These are phyloP conservation scores for Drosophila engyochracea DNA, from an alignment of 2,888 invertebrate species.

Conservation along the genomic window DNA sequence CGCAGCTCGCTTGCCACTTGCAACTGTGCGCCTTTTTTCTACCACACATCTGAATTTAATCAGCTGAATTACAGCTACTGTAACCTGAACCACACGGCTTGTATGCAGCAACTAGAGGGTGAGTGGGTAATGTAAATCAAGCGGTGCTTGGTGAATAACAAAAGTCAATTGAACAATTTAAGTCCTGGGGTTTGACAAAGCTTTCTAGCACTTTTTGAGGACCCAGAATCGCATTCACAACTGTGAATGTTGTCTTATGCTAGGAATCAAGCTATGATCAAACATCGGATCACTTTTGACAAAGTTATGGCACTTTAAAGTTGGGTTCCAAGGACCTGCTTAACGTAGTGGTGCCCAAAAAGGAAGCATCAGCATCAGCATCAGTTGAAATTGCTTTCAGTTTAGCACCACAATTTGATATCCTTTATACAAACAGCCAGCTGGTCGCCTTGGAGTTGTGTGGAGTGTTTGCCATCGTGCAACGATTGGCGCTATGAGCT, in stretches of 20 bases:
- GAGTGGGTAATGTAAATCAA: conserved; percentile 22
- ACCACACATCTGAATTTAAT: conserved; percentile 11
- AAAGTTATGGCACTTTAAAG: not conserved
- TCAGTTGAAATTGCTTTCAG: not conserved
- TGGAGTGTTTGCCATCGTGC: conserved; percentile 74
- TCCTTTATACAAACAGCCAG: conserved; percentile 10
- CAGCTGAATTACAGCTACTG: conserved; percentile 57
- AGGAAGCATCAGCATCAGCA: not conserved
- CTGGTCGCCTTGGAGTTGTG: conserved; percentile 56
- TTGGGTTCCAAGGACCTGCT: not conserved
- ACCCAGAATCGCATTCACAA: not conserved
- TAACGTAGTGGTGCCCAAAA: not conserved
- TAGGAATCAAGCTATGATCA: not conserved
- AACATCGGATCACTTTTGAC: not conserved
- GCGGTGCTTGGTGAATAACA: not conserved
- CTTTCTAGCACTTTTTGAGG: not conserved
- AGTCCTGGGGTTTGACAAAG: not conserved
- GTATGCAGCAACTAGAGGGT: conserved; percentile 73
- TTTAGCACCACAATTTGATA: not conserved
- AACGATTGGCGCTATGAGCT: conserved; percentile 64
- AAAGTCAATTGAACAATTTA: not conserved
- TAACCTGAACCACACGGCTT: conserved; percentile 66
- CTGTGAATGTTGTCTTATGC: not conserved
- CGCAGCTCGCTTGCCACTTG: conserved; percentile 62
- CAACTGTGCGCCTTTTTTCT: conserved; percentile 70